Evolutionary conservation across 2,113 vertebrate species (phyloP), one percentile per base, ranked within the genome.

Genomic region (Platichthys flesus): DNA sequence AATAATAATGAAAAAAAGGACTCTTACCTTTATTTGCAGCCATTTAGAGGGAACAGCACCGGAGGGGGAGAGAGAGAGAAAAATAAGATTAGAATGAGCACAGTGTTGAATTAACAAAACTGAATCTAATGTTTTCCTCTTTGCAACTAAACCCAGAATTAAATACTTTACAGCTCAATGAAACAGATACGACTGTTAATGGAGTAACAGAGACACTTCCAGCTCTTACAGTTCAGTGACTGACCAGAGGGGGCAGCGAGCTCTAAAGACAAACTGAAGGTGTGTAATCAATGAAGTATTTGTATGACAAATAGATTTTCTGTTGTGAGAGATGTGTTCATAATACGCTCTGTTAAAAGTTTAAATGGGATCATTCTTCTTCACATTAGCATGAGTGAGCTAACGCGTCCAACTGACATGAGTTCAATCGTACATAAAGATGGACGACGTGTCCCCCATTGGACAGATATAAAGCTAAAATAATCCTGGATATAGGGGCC

Each of bases 1-100:
- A 67, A 45, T 61, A 55, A 24, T 31, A 23, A 14, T 3, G 63
- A 62, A 6, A 59, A 55, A 49, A 58, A 73, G 23, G 37, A 15
- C 15, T 88, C 90, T 93, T 92, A 93, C 92, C 92, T 93, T 92
- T 79, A 81, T 89, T 84, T 74, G 59, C 49, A 83, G 51, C 49
- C 80, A 72, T 80, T 85, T 74, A 63, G 13, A 67, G 63, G 51
- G 49, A 84, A 45, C 56, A 76, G 71, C 84, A 87, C 77, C 81
- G 8, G 15, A 47, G 70, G 72, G 35, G 31, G 14, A 24, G 9
- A 71, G 56, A 89, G 16, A 79, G 49, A 86, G 62, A 84, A 45
- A 80, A 63, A 74, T 26, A 59, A 8, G 57, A 84, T 90, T 81
- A 88, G 65, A 88, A 86, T 52, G 60, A 35, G 5, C 45, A 52